Conservation (phyloP, 2,113 vertebrate species). For the Cisticola juncidis region DNA sequence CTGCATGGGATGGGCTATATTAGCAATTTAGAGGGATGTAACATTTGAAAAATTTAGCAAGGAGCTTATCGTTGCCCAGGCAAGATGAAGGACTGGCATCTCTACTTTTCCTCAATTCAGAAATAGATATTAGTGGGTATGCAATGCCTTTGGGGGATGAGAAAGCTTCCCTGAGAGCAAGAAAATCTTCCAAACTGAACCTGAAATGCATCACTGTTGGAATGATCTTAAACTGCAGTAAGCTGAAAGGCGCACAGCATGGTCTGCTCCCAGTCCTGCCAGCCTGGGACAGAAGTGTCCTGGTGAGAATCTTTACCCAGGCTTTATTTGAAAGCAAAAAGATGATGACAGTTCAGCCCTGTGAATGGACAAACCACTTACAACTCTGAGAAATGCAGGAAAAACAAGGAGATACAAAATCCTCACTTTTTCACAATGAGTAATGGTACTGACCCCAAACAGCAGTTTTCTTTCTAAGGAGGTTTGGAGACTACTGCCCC, state of each 20-base stretch:
- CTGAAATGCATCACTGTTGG: not conserved
- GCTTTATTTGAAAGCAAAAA: not conserved
- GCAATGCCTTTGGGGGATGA: not conserved
- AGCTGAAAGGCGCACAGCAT: not conserved
- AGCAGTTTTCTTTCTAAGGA: not conserved
- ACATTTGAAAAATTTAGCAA: constrained; percentile 8
- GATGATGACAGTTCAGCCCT: not conserved
- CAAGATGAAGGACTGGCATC: not conserved
- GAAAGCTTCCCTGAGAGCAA: not conserved
- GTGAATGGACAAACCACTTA: not conserved
- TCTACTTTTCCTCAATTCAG: not conserved
- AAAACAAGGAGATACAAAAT: not conserved
- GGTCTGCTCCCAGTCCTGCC: not conserved
- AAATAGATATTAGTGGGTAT: not conserved
- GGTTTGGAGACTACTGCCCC: not conserved
- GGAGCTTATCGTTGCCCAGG: not conserved
- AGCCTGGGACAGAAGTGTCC: not conserved
- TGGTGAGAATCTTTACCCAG: not conserved
- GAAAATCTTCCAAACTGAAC: not conserved
- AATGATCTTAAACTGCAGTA: not conserved
- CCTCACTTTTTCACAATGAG: not conserved
- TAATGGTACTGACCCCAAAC: not conserved
- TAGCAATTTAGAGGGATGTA: not conserved
- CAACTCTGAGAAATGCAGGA: not conserved
- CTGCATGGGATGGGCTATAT: not conserved